Conservation (phyloP, 1,140 invertebrate genomes). For the Lepidurus apus region DNA sequence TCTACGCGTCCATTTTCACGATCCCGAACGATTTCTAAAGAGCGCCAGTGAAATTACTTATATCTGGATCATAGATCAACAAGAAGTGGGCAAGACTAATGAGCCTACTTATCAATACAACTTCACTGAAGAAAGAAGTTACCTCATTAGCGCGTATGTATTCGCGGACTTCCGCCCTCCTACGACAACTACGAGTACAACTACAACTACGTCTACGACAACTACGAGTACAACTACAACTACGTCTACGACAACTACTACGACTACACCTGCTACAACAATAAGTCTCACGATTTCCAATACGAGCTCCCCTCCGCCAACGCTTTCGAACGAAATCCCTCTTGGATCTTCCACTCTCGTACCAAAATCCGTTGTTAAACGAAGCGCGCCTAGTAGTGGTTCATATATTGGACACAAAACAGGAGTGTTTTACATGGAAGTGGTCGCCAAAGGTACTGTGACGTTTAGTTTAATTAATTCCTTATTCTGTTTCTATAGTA, state of each 20-base stretch:
- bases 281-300: background rate
- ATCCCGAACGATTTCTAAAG: constrained; percentile 29
- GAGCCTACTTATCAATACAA: constrained; percentile 29
- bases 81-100: constrained; percentile 24
- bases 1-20: constrained; percentile 30
- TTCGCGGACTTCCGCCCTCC: constrained; percentile 26
- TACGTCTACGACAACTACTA: constrained; percentile 31
- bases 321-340: background rate
- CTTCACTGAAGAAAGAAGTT: constrained; percentile 31
- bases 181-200: constrained; percentile 32
- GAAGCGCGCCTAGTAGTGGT: background rate
- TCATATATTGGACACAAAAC: constrained; percentile 27
- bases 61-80: constrained; percentile 28
- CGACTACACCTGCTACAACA: constrained; percentile 29
- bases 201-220: constrained; percentile 31
- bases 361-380: background rate
- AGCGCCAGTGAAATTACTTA: constrained; percentile 22
- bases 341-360: background rate
- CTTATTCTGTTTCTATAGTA: background rate
- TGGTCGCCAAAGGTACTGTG: constrained; percentile 26
- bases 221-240: constrained; percentile 32
- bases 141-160: constrained; percentile 27
- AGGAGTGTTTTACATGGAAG: constrained; percentile 24
- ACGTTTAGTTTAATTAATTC: background rate
- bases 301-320: background rate